These are phyloP conservation scores for Enteromius fasciolatus DNA, from an alignment of 2,797 vertebrate genomes.

Conservation along the genomic window DNA sequence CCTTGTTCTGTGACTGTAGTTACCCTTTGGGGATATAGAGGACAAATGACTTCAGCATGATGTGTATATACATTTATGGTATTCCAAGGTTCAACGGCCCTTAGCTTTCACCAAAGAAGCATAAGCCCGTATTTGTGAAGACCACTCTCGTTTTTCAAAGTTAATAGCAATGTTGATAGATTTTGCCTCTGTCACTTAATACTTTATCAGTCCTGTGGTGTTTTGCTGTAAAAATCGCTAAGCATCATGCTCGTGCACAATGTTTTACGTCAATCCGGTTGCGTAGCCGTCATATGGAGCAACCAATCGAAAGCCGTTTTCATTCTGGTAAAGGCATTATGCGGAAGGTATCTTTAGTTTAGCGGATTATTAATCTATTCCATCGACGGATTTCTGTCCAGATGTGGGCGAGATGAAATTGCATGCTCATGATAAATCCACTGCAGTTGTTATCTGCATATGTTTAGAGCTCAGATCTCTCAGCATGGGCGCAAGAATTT, in stretches of 20 bases:
- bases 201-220: background rate
- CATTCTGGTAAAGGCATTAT: slow-evolving; percentile 5
- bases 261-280: background rate
- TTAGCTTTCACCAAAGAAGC: background rate
- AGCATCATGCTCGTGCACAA: background rate
- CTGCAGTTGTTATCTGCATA: slow-evolving; percentile 49
- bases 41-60: slow-evolving; percentile 30
- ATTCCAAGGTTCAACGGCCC: background rate
- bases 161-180: background rate
- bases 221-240: background rate
- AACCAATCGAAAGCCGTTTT: slow-evolving; percentile 13
- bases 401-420: slow-evolving; percentile 51
- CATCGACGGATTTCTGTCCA: slow-evolving; percentile 43
- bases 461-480: slow-evolving; percentile 41
- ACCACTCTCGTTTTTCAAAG: background rate
- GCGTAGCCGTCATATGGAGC: background rate
- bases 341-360: slow-evolving; percentile 28
- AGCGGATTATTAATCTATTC: slow-evolving; percentile 48
- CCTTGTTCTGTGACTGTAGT: slow-evolving; percentile 14
- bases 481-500: slow-evolving; percentile 33
- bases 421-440: slow-evolving; percentile 51
- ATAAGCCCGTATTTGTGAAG: background rate
- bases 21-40: slow-evolving; percentile 32
- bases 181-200: background rate
- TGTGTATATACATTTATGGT: background rate